Evolutionary conservation across 1,140 invertebrate species (phyloP).

Genomic region (Heliothis subflexa): DNA sequence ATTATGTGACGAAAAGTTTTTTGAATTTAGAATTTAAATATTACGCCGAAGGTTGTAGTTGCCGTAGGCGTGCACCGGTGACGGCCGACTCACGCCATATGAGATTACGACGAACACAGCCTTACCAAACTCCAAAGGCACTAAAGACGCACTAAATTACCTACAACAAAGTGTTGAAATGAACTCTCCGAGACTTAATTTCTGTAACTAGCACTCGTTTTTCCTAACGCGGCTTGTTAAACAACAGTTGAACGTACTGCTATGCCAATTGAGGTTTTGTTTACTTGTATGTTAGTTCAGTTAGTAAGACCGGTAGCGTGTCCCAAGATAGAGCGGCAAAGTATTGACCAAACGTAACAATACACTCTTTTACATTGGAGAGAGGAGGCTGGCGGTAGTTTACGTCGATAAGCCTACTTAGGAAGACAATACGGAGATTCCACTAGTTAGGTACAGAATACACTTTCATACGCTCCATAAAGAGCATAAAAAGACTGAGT

Average conservation of each 20-base stretch:
- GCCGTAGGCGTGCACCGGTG: constrained; percentile 71
- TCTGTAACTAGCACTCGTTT: constrained; percentile 58
- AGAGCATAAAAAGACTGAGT: too few species aligned
- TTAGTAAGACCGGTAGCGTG: constrained; percentile 46
- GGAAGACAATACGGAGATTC: too few species aligned
- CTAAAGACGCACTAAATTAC: too few species aligned
- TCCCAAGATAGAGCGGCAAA: constrained; percentile 48
- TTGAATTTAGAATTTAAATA: constrained; percentile 59
- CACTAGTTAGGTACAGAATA: too few species aligned
- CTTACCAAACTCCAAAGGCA: constrained; percentile 62
- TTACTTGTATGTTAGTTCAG: constrained; percentile 68
- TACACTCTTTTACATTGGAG: constrained; percentile 4
- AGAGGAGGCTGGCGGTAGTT: background rate
- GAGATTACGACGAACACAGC: constrained; percentile 65
- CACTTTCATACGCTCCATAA: too few species aligned
- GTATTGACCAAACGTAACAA: constrained; percentile 60
- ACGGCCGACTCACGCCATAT: constrained; percentile 73
- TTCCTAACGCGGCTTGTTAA: constrained; percentile 65
- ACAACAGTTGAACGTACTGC: constrained; percentile 57
- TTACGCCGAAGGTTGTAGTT: constrained; percentile 61
- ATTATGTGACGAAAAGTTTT: constrained; percentile 12
- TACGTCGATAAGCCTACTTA: background rate
- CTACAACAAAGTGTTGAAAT: constrained; percentile 71
- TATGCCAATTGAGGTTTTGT: constrained; percentile 71
- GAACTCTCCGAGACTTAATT: constrained; percentile 63